These are phyloP conservation scores for Lutjanus erythropterus DNA, from an alignment of 2,113 vertebrate genomes.

Conservation along the genomic window DNA sequence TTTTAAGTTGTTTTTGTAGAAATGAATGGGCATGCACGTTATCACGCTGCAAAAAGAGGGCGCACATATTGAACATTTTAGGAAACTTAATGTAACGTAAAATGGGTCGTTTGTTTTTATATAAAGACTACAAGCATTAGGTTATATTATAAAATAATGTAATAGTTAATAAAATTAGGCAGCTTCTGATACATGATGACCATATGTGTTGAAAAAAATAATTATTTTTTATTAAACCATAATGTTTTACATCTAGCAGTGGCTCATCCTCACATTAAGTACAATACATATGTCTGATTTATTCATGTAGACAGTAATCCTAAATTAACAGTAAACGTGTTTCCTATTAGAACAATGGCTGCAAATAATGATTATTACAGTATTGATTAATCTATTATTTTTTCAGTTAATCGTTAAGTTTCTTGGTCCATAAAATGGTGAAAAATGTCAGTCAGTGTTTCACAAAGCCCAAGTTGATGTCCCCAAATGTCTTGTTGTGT, in stretches of 20 bases:
- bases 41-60: not conserved
- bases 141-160: not conserved
- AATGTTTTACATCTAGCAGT: not conserved
- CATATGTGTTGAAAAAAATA: too few species aligned
- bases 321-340: not conserved
- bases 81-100: not conserved
- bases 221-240: not conserved
- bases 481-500: too few species aligned
- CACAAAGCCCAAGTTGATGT: too few species aligned
- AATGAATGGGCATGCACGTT: constrained; percentile 31
- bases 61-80: not conserved
- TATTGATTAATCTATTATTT: too few species aligned
- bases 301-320: not conserved
- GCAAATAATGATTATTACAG: too few species aligned
- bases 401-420: too few species aligned
- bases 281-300: not conserved
- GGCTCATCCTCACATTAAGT: not conserved
- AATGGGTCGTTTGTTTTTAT: not conserved
- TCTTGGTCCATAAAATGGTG: too few species aligned
- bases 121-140: not conserved
- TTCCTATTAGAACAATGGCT: too few species aligned
- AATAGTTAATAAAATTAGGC: not conserved
- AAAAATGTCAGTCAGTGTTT: too few species aligned
- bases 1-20: constrained; percentile 14
- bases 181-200: not conserved